Conservation (phyloP, 2,888 invertebrate species). For the Aspidiotus rigidus region DNA sequence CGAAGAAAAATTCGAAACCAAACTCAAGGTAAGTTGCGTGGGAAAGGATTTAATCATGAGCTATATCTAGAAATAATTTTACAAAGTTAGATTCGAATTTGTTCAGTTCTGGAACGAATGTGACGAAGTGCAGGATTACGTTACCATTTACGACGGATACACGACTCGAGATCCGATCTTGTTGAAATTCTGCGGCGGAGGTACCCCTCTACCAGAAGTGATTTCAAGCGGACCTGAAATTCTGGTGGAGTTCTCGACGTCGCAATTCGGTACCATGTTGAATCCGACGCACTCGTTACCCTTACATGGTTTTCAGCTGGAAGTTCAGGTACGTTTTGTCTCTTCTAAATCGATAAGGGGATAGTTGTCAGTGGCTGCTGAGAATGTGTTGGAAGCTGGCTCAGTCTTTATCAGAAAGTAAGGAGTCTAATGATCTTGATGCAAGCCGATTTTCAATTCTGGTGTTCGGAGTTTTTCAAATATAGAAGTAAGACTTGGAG, state of each 20-base stretch:
- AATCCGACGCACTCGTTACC: constrained; percentile 68
- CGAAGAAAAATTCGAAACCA: constrained; percentile 44
- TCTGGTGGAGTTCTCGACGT: constrained; percentile 80
- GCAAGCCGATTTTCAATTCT: no score
- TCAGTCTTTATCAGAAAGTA: no score
- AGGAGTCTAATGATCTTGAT: no score
- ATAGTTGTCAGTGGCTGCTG: no score
- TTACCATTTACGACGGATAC: constrained; percentile 79
- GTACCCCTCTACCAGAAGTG: constrained; percentile 70
- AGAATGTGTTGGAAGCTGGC: no score
- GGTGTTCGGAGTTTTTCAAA: no score
- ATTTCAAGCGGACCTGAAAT: constrained; percentile 80
- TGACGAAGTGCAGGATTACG: constrained; percentile 77
- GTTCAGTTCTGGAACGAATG: constrained; percentile 69
- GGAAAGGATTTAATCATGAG: neutral
- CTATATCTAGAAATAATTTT: neutral
- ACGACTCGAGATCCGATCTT: constrained; percentile 79
- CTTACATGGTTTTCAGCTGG: constrained; percentile 78
- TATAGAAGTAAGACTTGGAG: no score
- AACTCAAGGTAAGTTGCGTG: constrained; percentile 43
- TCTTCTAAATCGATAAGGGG: no score
- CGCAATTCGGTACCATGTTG: constrained; percentile 79
- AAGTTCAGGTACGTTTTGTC: constrained; percentile 56
- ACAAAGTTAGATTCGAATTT: neutral
- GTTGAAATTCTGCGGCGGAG: constrained; percentile 78